These are phyloP conservation scores for Ibycter americanus DNA, from an alignment of 2,797 vertebrate genomes.

Conservation along the genomic window DNA sequence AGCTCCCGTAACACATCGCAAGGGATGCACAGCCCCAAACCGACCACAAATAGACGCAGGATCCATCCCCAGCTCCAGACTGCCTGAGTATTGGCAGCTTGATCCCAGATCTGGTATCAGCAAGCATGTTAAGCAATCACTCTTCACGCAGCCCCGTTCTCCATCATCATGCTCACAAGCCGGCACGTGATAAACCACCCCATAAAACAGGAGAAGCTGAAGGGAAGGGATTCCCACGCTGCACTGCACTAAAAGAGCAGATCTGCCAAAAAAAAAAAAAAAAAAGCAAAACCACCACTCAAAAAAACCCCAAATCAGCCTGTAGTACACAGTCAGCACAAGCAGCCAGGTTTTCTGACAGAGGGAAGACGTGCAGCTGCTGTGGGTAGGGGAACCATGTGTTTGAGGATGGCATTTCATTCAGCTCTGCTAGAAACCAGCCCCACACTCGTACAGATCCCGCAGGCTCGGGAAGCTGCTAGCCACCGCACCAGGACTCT, in stretches of 20 bases:
- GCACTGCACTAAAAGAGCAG: neutral
- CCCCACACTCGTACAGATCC: neutral
- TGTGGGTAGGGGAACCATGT: accelerated
- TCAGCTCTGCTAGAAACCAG: neutral
- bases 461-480: accelerated
- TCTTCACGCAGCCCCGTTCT: neutral
- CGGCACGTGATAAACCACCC: neutral
- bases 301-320: too few species aligned
- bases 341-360: neutral
- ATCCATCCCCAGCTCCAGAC: neutral
- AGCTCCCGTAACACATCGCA: neutral
- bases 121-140: neutral
- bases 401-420: neutral
- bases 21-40: neutral
- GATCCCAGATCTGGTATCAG: neutral
- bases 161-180: neutral
- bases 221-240: neutral
- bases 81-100: neutral
- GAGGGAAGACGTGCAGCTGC: neutral
- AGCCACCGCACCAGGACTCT: accelerated
- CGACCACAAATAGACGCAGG: neutral
- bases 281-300: neutral
- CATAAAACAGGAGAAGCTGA: neutral
- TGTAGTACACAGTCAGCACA: accelerated
- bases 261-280: neutral